These are phyloP conservation scores for Whitmania pigra DNA, from an alignment of 1,140 invertebrate genomes.

Conservation along the genomic window DNA sequence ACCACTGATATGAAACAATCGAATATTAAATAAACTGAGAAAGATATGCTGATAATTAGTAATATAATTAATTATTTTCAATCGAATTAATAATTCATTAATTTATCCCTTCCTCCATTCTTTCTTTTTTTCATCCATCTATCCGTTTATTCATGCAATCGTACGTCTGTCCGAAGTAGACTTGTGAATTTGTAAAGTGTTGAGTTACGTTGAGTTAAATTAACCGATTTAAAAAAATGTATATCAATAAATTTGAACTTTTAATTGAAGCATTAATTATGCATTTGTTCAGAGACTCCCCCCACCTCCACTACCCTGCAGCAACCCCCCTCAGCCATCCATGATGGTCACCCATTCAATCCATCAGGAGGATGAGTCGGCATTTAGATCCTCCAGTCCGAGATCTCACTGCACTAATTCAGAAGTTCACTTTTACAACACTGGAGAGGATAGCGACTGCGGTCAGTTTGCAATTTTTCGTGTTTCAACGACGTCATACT, in stretches of 20 bases:
- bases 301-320: background rate
- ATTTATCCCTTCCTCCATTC: background rate
- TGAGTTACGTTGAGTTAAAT: too few relatives aligned
- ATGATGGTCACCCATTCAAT: constrained; percentile 8
- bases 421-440: background rate
- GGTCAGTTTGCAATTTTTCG: background rate
- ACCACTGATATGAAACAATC: too few relatives aligned
- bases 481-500: too few relatives aligned
- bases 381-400: background rate
- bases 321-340: constrained; percentile 4
- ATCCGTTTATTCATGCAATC: background rate
- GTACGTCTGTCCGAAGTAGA: background rate
- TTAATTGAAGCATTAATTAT: too few relatives aligned
- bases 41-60: too few relatives aligned
- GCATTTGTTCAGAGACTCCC: background rate
- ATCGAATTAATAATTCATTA: background rate
- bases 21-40: too few relatives aligned
- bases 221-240: too few relatives aligned
- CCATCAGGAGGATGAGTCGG: background rate
- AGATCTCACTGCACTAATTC: background rate
- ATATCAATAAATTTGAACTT: too few relatives aligned
- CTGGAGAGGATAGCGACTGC: constrained; percentile 1
- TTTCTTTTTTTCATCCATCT: background rate
- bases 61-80: too few relatives aligned
- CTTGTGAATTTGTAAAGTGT: too few relatives aligned